These are phyloP conservation scores for Butastur rufipennis DNA, from an alignment of 2,113 vertebrate genomes.

Conservation along the genomic window DNA sequence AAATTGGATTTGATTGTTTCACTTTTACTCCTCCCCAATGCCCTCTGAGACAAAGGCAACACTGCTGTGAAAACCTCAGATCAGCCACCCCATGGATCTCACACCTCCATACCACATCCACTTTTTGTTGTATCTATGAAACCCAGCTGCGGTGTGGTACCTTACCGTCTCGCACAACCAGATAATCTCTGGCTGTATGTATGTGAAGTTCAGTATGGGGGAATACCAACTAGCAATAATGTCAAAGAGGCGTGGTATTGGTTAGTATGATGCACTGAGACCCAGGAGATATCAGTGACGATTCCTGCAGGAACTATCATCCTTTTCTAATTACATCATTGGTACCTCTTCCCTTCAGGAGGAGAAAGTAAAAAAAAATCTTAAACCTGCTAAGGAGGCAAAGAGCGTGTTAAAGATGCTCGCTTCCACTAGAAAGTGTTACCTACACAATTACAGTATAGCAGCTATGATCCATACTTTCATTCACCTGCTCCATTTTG, in stretches of 20 bases:
- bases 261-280: not conserved
- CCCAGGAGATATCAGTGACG: not conserved
- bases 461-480: not conserved
- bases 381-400: not conserved
- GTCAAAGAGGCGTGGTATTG: not conserved
- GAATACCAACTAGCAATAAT: not conserved
- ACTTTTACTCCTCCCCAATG: no score
- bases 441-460: not conserved
- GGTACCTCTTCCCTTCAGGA: not conserved
- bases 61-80: not conserved
- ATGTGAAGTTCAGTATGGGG: not conserved
- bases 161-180: not conserved
- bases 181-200: fast-evolving
- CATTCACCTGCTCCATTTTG: not conserved
- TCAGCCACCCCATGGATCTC: not conserved
- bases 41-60: not conserved
- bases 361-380: not conserved
- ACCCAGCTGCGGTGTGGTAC: not conserved
- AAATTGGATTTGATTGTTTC: not conserved
- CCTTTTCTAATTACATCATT: not conserved
- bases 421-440: not conserved
- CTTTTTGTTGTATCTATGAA: not conserved
- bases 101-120: not conserved
- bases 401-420: not conserved
- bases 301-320: not conserved